Evolutionary conservation across 2,797 vertebrate species (phyloP).

Genomic region (Kryptopterus vitreolus): DNA sequence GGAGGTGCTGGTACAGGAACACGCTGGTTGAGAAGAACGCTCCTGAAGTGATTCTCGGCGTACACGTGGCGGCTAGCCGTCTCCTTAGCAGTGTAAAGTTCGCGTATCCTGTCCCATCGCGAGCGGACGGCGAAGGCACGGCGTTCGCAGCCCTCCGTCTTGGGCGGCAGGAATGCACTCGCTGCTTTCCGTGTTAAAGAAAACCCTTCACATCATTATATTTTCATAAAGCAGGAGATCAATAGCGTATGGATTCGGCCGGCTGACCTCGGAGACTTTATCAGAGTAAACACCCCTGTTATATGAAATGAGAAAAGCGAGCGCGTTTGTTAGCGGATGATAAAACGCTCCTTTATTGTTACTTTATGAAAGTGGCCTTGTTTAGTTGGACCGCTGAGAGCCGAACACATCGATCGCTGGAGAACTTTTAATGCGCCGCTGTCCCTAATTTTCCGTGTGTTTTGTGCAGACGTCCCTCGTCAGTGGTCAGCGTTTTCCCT

Average conservation of each 20-base stretch:
- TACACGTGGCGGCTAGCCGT: not conserved
- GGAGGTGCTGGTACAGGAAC: not conserved
- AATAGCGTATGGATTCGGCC: not conserved
- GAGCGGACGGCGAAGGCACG: not conserved
- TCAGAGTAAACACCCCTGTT: not conserved
- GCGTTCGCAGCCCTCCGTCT: not conserved
- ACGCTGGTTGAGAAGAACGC: not conserved
- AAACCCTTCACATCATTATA: not conserved
- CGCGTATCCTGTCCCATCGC: not conserved
- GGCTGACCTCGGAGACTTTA: not conserved
- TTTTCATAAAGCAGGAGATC: not conserved
- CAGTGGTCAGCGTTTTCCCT: constrained; percentile 50
- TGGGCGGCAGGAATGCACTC: no score
- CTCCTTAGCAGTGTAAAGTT: not conserved
- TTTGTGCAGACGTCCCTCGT: constrained; percentile 32
- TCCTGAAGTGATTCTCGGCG: not conserved
- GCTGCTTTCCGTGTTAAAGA: not conserved
- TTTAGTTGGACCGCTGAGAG: not conserved
- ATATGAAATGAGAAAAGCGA: not conserved
- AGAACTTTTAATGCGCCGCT: constrained; percentile 7
- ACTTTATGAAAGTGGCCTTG: constrained; percentile 11
- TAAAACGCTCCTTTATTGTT: constrained; percentile 18
- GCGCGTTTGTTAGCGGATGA: not conserved
- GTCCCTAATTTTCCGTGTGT: constrained; percentile 26
- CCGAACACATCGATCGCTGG: constrained; percentile 1